A percentile compares a stretch with the other conserved stretches of the same genome.
These are phyloP conservation scores for Corvus hawaiiensis DNA, from an alignment of 2,113 vertebrate species.

Conservation along the genomic window DNA sequence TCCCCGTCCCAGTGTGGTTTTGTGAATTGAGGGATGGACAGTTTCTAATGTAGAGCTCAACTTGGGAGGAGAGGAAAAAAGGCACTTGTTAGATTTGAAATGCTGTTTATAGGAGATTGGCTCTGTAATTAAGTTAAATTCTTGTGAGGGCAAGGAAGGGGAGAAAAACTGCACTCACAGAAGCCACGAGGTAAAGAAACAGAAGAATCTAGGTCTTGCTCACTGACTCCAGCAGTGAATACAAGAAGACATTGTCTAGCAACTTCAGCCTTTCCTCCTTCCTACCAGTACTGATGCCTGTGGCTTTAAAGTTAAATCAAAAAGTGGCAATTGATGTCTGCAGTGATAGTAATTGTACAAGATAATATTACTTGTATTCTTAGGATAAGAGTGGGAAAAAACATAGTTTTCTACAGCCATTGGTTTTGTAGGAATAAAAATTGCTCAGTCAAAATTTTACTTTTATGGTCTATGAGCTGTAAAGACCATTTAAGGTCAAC, in stretches of 20 bases:
- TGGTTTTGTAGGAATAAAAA: constrained; percentile 64
- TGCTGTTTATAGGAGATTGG: background rate
- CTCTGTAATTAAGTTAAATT: background rate
- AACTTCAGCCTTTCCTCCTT: background rate
- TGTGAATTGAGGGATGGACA: too few relatives aligned
- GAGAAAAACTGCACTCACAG: background rate
- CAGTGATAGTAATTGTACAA: constrained; percentile 3
- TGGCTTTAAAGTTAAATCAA: background rate
- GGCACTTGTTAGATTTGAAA: background rate
- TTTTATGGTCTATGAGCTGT: constrained; percentile 70
- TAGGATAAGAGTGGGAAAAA: background rate
- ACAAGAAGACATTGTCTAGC: background rate
- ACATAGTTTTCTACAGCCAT: constrained; percentile 22
- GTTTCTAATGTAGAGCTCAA: background rate
- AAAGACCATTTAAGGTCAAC: constrained; percentile 72
- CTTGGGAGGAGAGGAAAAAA: background rate
- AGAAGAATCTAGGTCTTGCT: background rate
- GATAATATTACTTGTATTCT: constrained; percentile 27
- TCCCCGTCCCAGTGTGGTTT: rapidly evolving
- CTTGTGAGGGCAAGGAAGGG: background rate
- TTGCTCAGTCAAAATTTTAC: constrained; percentile 60
- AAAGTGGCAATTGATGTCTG: background rate
- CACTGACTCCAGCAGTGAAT: background rate
- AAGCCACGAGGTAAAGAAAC: background rate
- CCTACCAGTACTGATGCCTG: background rate